Conservation (phyloP, 2,888 invertebrate genomes). For the Hyalella azteca region DNA sequence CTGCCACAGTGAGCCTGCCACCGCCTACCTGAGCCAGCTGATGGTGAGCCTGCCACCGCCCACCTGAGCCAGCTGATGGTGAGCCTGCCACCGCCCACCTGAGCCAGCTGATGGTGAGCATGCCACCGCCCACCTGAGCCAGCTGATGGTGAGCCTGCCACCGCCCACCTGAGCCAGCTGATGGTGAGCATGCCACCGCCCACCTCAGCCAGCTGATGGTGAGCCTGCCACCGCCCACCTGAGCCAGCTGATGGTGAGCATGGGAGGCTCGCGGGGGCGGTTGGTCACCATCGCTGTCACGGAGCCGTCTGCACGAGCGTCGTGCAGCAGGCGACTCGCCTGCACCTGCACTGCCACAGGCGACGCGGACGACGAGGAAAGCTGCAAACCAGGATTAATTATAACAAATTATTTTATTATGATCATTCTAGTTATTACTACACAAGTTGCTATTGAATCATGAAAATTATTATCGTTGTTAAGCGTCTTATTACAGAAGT, state of each 20-base stretch:
- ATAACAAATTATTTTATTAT: too few relatives aligned
- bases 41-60: too few relatives aligned
- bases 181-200: neutral
- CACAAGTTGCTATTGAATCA: too few relatives aligned
- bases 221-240: neutral
- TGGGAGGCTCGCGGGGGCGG: neutral
- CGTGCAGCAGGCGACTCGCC: neutral
- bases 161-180: neutral
- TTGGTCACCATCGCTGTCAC: constrained; percentile 7
- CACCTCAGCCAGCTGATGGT: neutral
- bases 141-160: neutral
- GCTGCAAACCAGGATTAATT: neutral
- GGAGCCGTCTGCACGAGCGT: neutral
- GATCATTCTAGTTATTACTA: too few relatives aligned
- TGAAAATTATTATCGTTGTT: too few relatives aligned
- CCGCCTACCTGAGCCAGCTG: too few relatives aligned
- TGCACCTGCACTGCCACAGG: neutral
- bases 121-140: too few relatives aligned
- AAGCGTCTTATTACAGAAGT: too few relatives aligned
- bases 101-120: too few relatives aligned
- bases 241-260: constrained; percentile 21
- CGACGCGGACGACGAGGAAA: neutral
- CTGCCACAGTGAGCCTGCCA: too few relatives aligned
- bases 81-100: too few relatives aligned
- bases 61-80: too few relatives aligned